phyloP scores from a whole-genome alignment of 2,888 invertebrate species.

The Willowsia nigromaculata region DNA sequence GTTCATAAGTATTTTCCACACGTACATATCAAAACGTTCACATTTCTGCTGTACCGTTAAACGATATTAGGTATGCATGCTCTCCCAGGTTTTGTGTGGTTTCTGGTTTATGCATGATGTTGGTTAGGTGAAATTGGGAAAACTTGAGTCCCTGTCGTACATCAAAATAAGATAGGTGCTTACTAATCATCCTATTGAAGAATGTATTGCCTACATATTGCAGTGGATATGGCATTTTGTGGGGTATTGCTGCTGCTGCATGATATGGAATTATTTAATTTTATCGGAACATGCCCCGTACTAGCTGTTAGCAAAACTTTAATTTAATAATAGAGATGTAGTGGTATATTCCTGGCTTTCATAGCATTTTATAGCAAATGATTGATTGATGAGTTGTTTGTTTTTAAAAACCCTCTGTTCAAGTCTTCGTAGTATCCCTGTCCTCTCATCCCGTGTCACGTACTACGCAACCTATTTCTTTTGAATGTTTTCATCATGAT shows the following conservation, averaged over 20 bases:
- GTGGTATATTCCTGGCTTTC: background rate
- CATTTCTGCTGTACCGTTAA: too few species aligned
- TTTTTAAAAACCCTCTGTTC: background rate
- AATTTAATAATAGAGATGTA: background rate
- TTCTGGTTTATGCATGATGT: background rate
- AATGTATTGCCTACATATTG: too few species aligned
- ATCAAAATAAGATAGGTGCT: too few species aligned
- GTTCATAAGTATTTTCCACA: too few species aligned
- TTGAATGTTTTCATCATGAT: background rate
- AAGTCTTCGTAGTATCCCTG: background rate
- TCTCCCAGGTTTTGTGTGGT: background rate
- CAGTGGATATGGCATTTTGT: too few species aligned
- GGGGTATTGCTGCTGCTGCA: too few species aligned
- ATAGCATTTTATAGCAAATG: background rate
- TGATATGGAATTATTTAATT: too few species aligned
- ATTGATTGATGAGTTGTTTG: background rate
- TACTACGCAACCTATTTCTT: background rate
- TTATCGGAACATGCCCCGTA: too few species aligned
- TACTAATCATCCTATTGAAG: too few species aligned
- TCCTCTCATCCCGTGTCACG: background rate
- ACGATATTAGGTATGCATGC: too few species aligned
- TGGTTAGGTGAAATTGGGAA: background rate
- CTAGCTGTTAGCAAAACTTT: background rate
- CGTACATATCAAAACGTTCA: too few species aligned
- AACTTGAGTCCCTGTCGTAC: too few species aligned